Evolutionary conservation across 2,888 invertebrate genomes (phyloP), one percentile per base, ranked within the genome.

Genomic region (Aspidiotus rigidus): DNA sequence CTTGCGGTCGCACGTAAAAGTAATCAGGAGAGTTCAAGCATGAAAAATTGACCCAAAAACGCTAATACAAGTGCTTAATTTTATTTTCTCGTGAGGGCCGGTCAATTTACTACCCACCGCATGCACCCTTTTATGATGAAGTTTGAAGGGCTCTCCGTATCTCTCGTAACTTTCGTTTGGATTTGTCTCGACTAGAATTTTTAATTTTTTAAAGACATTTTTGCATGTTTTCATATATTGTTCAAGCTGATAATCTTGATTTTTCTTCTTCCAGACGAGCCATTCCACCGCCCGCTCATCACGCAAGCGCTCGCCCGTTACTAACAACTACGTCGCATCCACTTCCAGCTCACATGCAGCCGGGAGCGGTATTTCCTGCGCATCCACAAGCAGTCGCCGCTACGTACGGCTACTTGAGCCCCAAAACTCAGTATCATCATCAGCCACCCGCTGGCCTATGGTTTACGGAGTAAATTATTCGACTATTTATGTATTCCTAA

Each of bases 241-340:
- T 49, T 1, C 2, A 49, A 6, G 3, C 49, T 49, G 6, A 49
- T n/a, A 49, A n/a, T 49, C 3, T 3, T 3, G 6, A 13, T n/a
- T 2, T 49, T 11, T 28, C 28, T 28, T 5, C 6, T 72, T 62
- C 66, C 70, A 74, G 74, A 41, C 73, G 85, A 74, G 84, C 83
- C 72, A 79, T 90, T 55, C 91, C 90, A 62, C 91, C 92, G 10
- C 88, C 89, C 62, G 91, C 92, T 17, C 92, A 90, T 79, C 89
- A 90, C 81, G 86, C 86, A 74, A 86, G 86, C 75, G 88, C 88
- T 64, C 80, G 86, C 76, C 84, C 84, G 66, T 82, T 85, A 74
- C 77, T 85, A 77, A 83, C 84, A 62, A 82, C 83, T 73, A 80
- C 83, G 16, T 76, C 79, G 56, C 89, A 90, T 79, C 89, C 89